Evolutionary conservation across 2,113 vertebrate genomes (phyloP), one percentile per base, ranked within the genome.

Genomic region (Ammodytes dubius): DNA sequence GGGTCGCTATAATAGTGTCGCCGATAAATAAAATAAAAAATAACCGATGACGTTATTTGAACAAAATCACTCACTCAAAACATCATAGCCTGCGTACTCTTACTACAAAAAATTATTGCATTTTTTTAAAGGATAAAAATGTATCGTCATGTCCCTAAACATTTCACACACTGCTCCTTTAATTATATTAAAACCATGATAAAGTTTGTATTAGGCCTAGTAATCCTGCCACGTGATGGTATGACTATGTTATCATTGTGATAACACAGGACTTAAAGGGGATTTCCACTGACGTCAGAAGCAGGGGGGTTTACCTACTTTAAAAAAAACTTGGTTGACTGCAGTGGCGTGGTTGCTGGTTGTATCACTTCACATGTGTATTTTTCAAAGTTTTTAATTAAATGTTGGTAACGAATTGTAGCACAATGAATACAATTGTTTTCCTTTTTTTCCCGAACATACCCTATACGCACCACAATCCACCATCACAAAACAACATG

Each of bases 221-320:
- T 27, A 17, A 46, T 3, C 5, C 7, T 7, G 8, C 5, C 43
- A 45, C 14, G 45, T 40, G 40, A 37, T 7, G 42, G 40, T 11
- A 5, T 2, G 49, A 17, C 13, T 39, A 9, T 0, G 0, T 37
- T 19, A 35, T 12, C 37, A 50, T 45, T 37, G 19, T 17, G 72
- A 73, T 77, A 79, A 37, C 27, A 56, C 42, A 7, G 47, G 12
- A 67, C 19, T 61, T 66, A 1, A 27, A 71, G 94, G 95, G 95
- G 70, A 85, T 92, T 94, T 94, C 94, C 93, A 84, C 1, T 90
- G 84, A 90, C 92, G 94, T 92, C 91, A 93, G 7, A 42, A 17
- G 64, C 49, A 84, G 46, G 1, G 11, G 46, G 1, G 11, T 35
- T 81, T 66, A 79, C 65, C 40, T 47, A 27, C 27, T 27, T 27